Conservation (phyloP, 1,140 invertebrate genomes). For the Brachionus rotundiformis region DNA sequence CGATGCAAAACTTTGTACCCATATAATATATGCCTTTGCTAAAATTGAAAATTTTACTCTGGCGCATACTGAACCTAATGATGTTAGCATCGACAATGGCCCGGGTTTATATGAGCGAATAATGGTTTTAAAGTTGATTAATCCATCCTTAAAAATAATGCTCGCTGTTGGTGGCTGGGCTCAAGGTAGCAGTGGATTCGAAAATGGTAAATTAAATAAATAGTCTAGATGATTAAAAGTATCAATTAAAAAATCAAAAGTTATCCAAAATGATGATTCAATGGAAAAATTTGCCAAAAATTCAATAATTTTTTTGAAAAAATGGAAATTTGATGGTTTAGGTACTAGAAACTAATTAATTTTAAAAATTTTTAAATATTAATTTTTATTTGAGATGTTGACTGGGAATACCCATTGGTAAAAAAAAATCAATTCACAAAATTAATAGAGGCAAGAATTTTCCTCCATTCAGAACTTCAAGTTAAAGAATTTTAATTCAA, state of each 20-base stretch:
- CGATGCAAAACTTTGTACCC: conserved; percentile 82
- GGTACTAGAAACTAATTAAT: conserved; percentile 30
- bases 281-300: conserved; percentile 45
- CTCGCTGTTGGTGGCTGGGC: conserved; percentile 71
- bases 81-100: conserved; percentile 67
- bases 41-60: conserved; percentile 69
- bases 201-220: not conserved
- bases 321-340: conserved; percentile 62
- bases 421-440: conserved; percentile 54
- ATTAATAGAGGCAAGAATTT: conserved; percentile 44
- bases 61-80: conserved; percentile 78
- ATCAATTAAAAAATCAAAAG: conserved; percentile 66
- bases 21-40: conserved; percentile 88
- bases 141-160: conserved; percentile 35
- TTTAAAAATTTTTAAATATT: conserved; percentile 53
- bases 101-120: conserved; percentile 11
- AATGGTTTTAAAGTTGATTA: conserved; percentile 18
- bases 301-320: conserved; percentile 59
- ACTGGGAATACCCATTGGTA: conserved; percentile 57
- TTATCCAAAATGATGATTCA: conserved; percentile 72
- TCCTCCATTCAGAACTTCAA: too few relatives aligned
- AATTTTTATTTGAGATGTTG: conserved; percentile 54
- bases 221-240: not conserved
- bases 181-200: conserved; percentile 69
- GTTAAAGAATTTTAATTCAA: not conserved